Evolutionary conservation across 2,113 vertebrate species (phyloP).

Genomic region (Nettapus auritus): DNA sequence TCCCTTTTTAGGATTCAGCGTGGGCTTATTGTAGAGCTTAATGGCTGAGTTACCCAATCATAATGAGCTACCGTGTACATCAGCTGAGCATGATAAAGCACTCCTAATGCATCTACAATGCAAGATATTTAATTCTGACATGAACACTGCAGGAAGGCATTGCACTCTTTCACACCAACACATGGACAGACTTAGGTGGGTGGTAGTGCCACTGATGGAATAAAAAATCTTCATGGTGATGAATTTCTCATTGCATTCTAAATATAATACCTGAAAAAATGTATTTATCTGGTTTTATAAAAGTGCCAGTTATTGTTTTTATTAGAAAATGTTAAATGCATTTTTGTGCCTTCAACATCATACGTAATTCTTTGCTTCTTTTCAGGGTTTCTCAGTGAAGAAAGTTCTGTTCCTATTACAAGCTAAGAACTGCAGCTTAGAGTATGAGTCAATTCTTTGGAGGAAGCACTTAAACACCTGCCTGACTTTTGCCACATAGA

Average conservation of each 20-base stretch:
- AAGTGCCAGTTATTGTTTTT: background rate
- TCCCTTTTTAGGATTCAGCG: slow-evolving; percentile 52
- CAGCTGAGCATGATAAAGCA: slow-evolving; percentile 52
- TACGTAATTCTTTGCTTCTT: background rate
- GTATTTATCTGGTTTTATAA: background rate
- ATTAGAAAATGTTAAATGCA: background rate
- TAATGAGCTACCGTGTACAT: slow-evolving; percentile 41
- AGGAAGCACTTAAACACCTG: background rate
- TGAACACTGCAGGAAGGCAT: background rate
- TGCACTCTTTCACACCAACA: background rate
- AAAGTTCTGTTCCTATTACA: background rate
- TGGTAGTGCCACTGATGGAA: background rate
- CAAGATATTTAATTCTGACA: slow-evolving; percentile 1
- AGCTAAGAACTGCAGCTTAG: background rate
- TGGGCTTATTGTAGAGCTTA: slow-evolving; percentile 51
- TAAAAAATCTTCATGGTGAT: slow-evolving; percentile 14
- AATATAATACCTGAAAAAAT: background rate
- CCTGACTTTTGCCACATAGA: background rate
- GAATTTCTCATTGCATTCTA: slow-evolving; percentile 1
- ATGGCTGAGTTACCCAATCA: slow-evolving; percentile 54
- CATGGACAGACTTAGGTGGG: slow-evolving; percentile 37
- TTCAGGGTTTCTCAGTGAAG: background rate
- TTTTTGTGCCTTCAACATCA: background rate
- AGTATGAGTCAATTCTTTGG: background rate
- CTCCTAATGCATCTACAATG: slow-evolving; percentile 53